Percentiles rank a stretch among this genome's conserved stretches.
phyloP scores from a whole-genome alignment of 2,888 invertebrate species.

The Sphaeridia pumilis region DNA sequence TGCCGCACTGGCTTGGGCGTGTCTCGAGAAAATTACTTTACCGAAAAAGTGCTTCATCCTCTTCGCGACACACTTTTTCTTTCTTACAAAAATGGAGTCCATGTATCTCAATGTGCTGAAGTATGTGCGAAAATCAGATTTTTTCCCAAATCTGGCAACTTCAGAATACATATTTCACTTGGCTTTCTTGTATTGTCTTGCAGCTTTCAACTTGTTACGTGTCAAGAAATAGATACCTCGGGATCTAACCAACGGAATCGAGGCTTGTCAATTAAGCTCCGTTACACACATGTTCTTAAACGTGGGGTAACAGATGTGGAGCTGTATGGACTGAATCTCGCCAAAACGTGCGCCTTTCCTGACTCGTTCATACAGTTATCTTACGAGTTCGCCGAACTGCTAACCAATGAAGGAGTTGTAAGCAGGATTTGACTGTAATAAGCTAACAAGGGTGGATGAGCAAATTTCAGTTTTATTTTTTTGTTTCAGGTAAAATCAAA shows the following conservation, averaged over 20 bases:
- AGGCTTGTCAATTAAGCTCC: slow-evolving; percentile 38
- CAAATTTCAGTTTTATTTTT: no score
- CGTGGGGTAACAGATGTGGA: slow-evolving; percentile 50
- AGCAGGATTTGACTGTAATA: no score
- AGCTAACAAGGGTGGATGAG: no score
- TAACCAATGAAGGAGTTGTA: no score
- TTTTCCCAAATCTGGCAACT: no score
- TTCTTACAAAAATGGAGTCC: slow-evolving; percentile 50
- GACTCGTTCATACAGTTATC: slow-evolving; percentile 23
- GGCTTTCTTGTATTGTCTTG: not conserved
- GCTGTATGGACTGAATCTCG: slow-evolving; percentile 55
- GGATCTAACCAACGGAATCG: not conserved
- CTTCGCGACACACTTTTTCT: slow-evolving; percentile 58
- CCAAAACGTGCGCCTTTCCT: slow-evolving; percentile 51
- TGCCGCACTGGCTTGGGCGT: slow-evolving; percentile 63
- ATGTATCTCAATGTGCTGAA: slow-evolving; percentile 12
- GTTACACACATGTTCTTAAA: slow-evolving; percentile 54
- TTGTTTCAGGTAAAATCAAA: no score
- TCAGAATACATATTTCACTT: not conserved
- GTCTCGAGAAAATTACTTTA: slow-evolving; percentile 64
- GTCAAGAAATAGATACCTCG: not conserved
- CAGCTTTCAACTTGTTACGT: slow-evolving; percentile 9
- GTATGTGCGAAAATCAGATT: no score
- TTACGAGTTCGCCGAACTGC: slow-evolving; percentile 4
- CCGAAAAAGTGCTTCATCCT: slow-evolving; percentile 51